Conservation (phyloP, 2,113 vertebrate genomes). For the Pongo abelii region DNA sequence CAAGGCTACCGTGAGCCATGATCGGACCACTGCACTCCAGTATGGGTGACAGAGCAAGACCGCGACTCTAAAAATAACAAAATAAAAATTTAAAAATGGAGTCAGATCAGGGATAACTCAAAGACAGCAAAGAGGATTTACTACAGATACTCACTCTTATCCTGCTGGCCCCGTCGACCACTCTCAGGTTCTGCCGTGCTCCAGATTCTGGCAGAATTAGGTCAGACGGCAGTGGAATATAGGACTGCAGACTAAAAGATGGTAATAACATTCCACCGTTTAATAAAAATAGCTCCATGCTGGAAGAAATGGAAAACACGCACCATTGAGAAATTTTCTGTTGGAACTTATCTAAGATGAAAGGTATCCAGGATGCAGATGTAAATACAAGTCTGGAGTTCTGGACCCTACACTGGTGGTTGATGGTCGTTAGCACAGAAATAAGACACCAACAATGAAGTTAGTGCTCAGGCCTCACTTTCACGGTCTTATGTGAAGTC, state of each 20-base stretch:
- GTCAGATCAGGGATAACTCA: neutral
- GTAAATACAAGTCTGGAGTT: neutral
- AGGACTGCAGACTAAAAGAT: neutral
- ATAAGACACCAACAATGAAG: too few relatives aligned
- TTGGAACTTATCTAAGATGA: neutral
- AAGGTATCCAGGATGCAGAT: neutral
- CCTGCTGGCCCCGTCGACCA: neutral
- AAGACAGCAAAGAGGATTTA: neutral
- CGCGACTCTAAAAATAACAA: neutral
- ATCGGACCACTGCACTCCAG: too few relatives aligned
- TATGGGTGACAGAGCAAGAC: too few relatives aligned
- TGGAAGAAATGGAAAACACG: neutral
- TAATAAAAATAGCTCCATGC: neutral
- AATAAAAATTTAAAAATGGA: neutral
- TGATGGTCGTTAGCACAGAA: neutral
- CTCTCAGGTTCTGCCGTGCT: neutral
- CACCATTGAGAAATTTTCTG: neutral
- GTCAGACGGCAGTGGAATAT: neutral
- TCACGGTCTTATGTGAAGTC: neutral
- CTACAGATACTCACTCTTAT: neutral
- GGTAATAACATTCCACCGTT: neutral
- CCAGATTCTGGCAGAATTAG: neutral
- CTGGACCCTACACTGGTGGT: neutral
- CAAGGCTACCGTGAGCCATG: too few relatives aligned
- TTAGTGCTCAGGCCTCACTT: neutral